Percentiles rank a stretch among this genome's conserved stretches.
Conservation (phyloP, 2,888 invertebrate genomes). For the Glomeris marginata region DNA sequence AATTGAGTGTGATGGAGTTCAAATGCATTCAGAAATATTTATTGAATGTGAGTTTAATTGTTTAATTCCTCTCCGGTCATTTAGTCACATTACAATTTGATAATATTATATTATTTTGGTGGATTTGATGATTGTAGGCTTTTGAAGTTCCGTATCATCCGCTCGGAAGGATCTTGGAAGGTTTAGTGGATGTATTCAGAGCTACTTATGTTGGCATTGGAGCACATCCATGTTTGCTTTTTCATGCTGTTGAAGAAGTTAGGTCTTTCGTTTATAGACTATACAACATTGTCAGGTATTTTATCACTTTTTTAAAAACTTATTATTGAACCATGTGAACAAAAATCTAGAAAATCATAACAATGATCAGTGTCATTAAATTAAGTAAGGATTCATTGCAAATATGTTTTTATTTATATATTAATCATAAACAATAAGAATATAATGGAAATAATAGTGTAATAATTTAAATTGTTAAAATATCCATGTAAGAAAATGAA, state of each 20-base stretch:
- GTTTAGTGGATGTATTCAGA: constrained; percentile 59
- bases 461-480: too few relatives aligned
- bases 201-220: constrained; percentile 64
- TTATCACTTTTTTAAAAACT: neutral
- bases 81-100: too few relatives aligned
- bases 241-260: constrained; percentile 70
- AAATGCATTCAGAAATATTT: too few relatives aligned
- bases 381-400: too few relatives aligned
- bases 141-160: constrained; percentile 60
- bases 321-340: constrained; percentile 18
- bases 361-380: too few relatives aligned
- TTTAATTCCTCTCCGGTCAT: too few relatives aligned
- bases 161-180: constrained; percentile 50
- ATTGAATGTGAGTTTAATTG: too few relatives aligned
- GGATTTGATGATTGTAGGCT: constrained; percentile 36
- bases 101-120: too few relatives aligned
- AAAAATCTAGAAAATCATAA: too few relatives aligned
- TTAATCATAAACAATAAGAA: neutral
- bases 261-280: constrained; percentile 39
- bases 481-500: too few relatives aligned
- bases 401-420: neutral
- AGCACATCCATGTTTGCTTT: constrained; percentile 59
- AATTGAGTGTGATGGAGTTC: too few relatives aligned
- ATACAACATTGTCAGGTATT: constrained; percentile 27
- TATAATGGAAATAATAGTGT: too few relatives aligned